Evolutionary conservation across 2,797 vertebrate genomes (phyloP).

Genomic region (Eulemur albifrons): DNA sequence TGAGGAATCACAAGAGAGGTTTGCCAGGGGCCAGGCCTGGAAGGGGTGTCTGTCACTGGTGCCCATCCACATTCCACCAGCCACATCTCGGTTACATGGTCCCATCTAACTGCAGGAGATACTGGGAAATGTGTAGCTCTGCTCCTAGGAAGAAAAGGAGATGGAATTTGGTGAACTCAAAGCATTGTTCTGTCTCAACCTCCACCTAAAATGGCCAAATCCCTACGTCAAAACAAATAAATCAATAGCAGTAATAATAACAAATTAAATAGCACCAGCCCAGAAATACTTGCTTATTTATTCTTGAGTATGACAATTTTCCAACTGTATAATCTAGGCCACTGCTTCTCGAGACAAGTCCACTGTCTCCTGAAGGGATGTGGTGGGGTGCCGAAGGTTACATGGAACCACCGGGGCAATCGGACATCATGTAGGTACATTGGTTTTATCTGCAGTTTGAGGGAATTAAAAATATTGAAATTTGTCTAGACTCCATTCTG

Average conservation of each 20-base stretch:
- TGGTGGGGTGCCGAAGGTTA: not conserved
- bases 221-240: not conserved
- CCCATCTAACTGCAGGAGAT: not conserved
- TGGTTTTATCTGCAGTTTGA: not conserved
- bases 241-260: not conserved
- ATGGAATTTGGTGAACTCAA: not conserved
- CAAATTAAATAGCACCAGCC: not conserved
- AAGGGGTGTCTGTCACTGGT: not conserved
- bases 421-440: fast-evolving
- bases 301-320: not conserved
- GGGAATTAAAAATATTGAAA: not conserved
- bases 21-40: not conserved
- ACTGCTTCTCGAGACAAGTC: not conserved
- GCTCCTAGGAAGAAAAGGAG: not conserved
- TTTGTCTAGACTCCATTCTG: not conserved
- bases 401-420: not conserved
- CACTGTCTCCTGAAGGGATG: not conserved
- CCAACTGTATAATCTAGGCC: not conserved
- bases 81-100: not conserved
- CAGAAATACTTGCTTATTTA: not conserved
- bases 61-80: too few relatives aligned
- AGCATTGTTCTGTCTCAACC: not conserved
- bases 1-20: not conserved
- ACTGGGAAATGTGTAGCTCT: not conserved
- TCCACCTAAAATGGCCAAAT: not conserved